phyloP scores from a whole-genome alignment of 2,888 invertebrate species.

The Cerastis rubricosa region DNA sequence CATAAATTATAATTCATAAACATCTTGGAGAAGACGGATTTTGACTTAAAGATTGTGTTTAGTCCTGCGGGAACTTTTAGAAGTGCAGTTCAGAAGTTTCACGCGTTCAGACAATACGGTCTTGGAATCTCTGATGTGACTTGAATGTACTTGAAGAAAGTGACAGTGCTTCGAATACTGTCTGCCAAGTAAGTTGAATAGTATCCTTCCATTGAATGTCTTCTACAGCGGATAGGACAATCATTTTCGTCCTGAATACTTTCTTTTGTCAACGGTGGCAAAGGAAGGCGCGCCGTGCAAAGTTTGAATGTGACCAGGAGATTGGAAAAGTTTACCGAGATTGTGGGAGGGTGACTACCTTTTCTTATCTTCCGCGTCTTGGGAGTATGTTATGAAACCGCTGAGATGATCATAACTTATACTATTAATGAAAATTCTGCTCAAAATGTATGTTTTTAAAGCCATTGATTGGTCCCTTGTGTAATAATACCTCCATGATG shows the following conservation, averaged over 20 bases:
- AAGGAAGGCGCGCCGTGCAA: conserved; percentile 23
- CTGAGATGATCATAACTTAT: conserved; percentile 16
- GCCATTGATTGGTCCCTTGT: neutral
- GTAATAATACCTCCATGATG: neutral
- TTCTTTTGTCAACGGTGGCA: conserved; percentile 48
- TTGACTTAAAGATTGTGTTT: neutral
- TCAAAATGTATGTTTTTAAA: neutral
- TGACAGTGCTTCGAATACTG: conserved; percentile 30
- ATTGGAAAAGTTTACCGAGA: conserved; percentile 54
- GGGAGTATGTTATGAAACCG: conserved; percentile 18
- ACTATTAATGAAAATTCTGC: neutral
- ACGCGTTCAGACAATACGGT: conserved; percentile 17
- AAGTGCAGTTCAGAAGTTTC: conserved; percentile 25
- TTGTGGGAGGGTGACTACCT: conserved; percentile 27
- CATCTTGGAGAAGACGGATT: neutral
- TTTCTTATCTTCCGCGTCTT: conserved; percentile 32
- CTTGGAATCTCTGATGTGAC: conserved; percentile 17
- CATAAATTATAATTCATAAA: neutral
- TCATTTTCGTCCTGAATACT: conserved; percentile 18
- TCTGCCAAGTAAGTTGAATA: conserved; percentile 39
- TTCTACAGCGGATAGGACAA: conserved; percentile 21
- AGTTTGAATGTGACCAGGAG: conserved; percentile 56
- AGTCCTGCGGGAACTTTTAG: conserved; percentile 7
- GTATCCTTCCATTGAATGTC: conserved; percentile 27
- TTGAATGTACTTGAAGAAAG: conserved; percentile 26